Evolutionary conservation across 2,888 invertebrate species (phyloP).

Genomic region (Gymnoscelis rufifasciata): DNA sequence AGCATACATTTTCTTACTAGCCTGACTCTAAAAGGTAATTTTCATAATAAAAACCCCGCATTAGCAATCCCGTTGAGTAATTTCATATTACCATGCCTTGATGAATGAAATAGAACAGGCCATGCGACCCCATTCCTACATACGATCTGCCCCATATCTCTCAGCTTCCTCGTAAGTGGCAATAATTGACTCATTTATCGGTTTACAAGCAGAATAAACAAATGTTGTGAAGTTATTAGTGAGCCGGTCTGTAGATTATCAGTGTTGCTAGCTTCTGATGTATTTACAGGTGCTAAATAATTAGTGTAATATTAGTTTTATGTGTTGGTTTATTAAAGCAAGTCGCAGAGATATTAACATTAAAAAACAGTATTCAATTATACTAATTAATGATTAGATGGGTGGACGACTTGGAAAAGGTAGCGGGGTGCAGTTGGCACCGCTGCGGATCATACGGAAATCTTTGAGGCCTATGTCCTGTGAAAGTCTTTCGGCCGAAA

Average conservation of each 20-base stretch:
- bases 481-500: no score
- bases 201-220: slow-evolving; percentile 25
- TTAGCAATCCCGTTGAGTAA: slow-evolving; percentile 21
- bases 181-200: slow-evolving; percentile 34
- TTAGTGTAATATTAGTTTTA: background rate
- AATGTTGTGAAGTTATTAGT: slow-evolving; percentile 42
- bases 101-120: slow-evolving; percentile 28
- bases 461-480: no score
- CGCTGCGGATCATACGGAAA: no score
- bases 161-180: slow-evolving; percentile 27
- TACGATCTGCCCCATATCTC: slow-evolving; percentile 29
- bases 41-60: slow-evolving; percentile 23
- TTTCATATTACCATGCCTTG: slow-evolving; percentile 28
- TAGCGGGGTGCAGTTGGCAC: no score
- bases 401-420: no score
- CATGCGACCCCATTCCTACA: slow-evolving; percentile 27
- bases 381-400: no score
- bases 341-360: no score
- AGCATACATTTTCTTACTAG: background rate
- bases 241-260: slow-evolving; percentile 28
- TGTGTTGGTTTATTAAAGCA: no score
- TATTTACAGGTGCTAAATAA: background rate
- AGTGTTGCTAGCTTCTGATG: slow-evolving; percentile 8
- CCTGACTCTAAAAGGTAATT: slow-evolving; percentile 15
- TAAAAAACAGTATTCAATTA: no score